Conservation (phyloP, 1,140 invertebrate genomes). For the Drosophila sucinea region DNA sequence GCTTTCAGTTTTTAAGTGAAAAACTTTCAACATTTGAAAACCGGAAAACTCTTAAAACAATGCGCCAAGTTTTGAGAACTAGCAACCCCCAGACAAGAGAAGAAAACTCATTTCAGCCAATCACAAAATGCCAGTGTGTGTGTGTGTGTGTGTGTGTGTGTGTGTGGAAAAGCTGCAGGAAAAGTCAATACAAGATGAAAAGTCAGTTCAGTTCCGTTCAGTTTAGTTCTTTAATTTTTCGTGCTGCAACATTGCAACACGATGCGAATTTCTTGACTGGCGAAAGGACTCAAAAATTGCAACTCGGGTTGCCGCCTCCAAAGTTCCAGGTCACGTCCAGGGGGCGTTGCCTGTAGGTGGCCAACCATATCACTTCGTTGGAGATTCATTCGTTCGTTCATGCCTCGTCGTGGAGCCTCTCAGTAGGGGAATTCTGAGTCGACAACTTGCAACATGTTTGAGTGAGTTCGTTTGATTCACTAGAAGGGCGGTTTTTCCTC, state of each 20-base stretch:
- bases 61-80: conserved; percentile 31
- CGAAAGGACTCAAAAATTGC: conserved; percentile 29
- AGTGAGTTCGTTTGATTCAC: conserved; percentile 63
- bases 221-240: conserved; percentile 5
- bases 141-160: not conserved
- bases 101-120: conserved; percentile 25
- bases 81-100: not conserved
- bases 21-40: conserved; percentile 53
- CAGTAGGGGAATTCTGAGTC: conserved; percentile 55
- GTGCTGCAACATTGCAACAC: conserved; percentile 23
- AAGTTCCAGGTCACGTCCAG: conserved; percentile 67
- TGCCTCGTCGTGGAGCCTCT: conserved; percentile 10
- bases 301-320: conserved; percentile 60
- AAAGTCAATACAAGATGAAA: conserved; percentile 14
- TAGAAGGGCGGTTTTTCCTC: conserved; percentile 48
- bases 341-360: conserved; percentile 66
- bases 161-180: conserved; percentile 18
- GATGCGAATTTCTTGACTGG: conserved; percentile 34
- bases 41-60: conserved; percentile 60
- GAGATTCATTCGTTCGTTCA: not conserved
- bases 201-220: too few relatives aligned
- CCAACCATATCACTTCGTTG: conserved; percentile 34
- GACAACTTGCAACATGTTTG: conserved; percentile 66
- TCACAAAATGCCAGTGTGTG: conserved; percentile 25
- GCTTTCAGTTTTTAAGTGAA: conserved; percentile 45